Percentiles rank a stretch among this genome's conserved stretches.
These are phyloP conservation scores for Agelaius phoeniceus DNA, from an alignment of 2,113 vertebrate genomes.

Conservation along the genomic window DNA sequence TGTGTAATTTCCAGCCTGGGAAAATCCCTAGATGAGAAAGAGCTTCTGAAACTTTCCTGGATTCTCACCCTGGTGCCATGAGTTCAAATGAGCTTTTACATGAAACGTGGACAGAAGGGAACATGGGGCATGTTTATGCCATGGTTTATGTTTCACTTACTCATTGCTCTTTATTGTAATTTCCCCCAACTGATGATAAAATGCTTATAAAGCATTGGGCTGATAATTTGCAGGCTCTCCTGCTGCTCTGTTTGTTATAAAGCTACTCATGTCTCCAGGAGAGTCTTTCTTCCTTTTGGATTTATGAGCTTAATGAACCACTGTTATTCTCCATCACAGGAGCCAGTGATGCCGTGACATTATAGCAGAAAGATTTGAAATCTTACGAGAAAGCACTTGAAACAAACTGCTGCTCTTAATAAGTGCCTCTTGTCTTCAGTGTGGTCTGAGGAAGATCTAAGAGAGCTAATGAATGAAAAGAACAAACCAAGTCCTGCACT, in stretches of 20 bases:
- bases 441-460: conserved; percentile 52
- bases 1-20: not conserved
- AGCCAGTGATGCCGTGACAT: conserved; percentile 22
- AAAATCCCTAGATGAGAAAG: not conserved
- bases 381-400: conserved; percentile 39
- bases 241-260: conserved; percentile 59
- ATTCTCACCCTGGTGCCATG: not conserved
- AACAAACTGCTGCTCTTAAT: conserved; percentile 45
- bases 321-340: conserved; percentile 34
- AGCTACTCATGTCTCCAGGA: conserved; percentile 47
- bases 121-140: not conserved
- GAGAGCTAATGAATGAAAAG: conserved; percentile 1
- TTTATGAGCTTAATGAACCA: conserved; percentile 65
- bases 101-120: not conserved
- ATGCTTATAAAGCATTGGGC: conserved; percentile 33
- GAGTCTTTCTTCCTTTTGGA: conserved; percentile 54
- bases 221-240: conserved; percentile 66
- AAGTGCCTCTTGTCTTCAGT: conserved; percentile 41
- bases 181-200: conserved; percentile 45
- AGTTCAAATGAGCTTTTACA: not conserved
- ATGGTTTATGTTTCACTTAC: not conserved
- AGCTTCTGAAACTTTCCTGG: not conserved
- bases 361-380: conserved; percentile 45
- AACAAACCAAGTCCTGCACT: not conserved
- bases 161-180: conserved; percentile 51